These are phyloP conservation scores for Enteromius trimaculatus DNA, from an alignment of 2,797 vertebrate genomes.

Conservation along the genomic window DNA sequence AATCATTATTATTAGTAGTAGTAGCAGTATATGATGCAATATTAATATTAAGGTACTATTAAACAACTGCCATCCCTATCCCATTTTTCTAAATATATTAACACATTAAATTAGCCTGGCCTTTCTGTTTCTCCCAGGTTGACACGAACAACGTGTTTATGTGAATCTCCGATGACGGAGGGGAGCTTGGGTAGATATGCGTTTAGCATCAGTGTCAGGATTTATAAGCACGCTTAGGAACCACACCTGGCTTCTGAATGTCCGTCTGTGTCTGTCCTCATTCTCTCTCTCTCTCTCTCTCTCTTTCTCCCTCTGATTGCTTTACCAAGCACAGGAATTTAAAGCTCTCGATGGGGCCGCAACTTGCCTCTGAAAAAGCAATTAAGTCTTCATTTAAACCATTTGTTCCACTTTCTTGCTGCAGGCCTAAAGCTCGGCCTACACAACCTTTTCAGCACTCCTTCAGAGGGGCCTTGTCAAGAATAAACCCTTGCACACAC, in stretches of 20 bases:
- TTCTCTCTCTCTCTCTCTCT: slow-evolving; percentile 30
- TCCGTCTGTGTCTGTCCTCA: slow-evolving; percentile 16
- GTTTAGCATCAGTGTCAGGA: slow-evolving; percentile 36
- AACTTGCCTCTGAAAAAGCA: slow-evolving; percentile 78
- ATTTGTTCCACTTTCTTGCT: slow-evolving; percentile 66
- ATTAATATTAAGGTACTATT: background rate
- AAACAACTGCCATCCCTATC: background rate
- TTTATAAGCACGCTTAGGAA: slow-evolving; percentile 48
- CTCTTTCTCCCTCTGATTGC: slow-evolving; percentile 70
- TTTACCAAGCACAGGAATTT: slow-evolving; percentile 80
- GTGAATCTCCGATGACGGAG: background rate
- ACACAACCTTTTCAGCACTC: slow-evolving; percentile 44
- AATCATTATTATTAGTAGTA: background rate
- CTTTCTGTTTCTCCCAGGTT: background rate
- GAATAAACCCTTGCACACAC: slow-evolving; percentile 44
- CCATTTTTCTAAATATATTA: background rate
- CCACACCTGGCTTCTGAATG: slow-evolving; percentile 60
- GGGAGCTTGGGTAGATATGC: slow-evolving; percentile 28
- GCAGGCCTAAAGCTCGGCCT: slow-evolving; percentile 53
- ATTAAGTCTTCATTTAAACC: slow-evolving; percentile 76
- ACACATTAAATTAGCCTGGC: background rate
- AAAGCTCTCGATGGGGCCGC: slow-evolving; percentile 76
- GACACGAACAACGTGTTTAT: background rate
- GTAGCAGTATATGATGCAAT: background rate
- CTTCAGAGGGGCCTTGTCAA: slow-evolving; percentile 45